Conservation (phyloP, 2,113 vertebrate species). For the Irena cyanogastra region DNA sequence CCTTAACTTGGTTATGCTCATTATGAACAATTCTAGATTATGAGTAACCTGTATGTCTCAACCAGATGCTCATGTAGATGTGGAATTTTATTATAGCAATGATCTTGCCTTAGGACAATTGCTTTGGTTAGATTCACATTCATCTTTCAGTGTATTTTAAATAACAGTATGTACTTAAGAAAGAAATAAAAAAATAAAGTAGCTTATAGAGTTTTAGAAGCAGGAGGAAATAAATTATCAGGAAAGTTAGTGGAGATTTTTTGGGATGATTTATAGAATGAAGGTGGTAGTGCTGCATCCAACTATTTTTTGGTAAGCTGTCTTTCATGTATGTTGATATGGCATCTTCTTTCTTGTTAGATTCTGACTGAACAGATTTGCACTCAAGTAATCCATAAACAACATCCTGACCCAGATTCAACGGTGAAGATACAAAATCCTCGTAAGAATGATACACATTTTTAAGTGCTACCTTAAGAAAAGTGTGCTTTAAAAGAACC, state of each 20-base stretch:
- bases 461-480: neutral
- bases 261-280: neutral
- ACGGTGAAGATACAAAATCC: constrained; percentile 96
- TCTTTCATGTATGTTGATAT: neutral
- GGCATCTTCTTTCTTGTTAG: constrained; percentile 64
- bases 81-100: neutral
- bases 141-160: neutral
- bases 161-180: neutral
- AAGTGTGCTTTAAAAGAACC: neutral
- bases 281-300: neutral
- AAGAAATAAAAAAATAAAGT: neutral
- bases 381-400: constrained; percentile 97
- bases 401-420: constrained; percentile 96
- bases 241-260: neutral
- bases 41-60: neutral
- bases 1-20: neutral
- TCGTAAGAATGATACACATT: constrained; percentile 77
- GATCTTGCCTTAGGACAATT: neutral
- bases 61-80: neutral
- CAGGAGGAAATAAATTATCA: neutral
- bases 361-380: constrained; percentile 96
- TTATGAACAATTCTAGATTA: neutral
- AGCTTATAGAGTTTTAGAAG: neutral
- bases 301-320: neutral
- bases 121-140: neutral